Conservation (phyloP, 2,113 vertebrate species). For the Hylia prasina region DNA sequence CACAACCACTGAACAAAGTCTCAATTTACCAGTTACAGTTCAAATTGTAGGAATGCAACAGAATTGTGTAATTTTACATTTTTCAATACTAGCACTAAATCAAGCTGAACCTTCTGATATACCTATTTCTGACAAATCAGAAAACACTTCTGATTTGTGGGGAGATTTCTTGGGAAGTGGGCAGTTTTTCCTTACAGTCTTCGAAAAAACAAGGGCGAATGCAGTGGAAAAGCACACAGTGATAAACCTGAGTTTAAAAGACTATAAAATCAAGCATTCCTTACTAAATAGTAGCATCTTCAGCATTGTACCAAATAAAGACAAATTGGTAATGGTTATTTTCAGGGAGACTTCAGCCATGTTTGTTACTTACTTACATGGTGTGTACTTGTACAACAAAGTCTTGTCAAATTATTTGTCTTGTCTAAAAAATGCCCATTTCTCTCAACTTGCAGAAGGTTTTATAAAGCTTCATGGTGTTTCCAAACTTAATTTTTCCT, state of each 20-base stretch:
- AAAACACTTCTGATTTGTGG: not conserved
- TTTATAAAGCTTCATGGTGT: not conserved
- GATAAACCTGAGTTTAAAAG: not conserved
- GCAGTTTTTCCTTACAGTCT: not conserved
- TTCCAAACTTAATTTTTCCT: not conserved
- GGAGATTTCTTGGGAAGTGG: not conserved
- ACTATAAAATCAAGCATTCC: not conserved
- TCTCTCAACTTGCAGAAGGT: not conserved
- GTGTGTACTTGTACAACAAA: not conserved
- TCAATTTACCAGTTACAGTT: not conserved
- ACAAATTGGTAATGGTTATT: not conserved
- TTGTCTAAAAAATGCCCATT: not conserved
- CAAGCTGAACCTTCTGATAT: not conserved
- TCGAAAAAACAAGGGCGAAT: not conserved
- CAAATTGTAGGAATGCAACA: not conserved
- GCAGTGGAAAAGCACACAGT: not conserved
- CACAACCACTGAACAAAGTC: not conserved
- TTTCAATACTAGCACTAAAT: not conserved
- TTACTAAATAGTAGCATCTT: not conserved
- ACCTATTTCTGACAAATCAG: too few species aligned
- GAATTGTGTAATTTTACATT: not conserved
- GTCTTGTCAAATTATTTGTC: not conserved
- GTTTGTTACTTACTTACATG: not conserved
- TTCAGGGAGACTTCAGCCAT: not conserved
- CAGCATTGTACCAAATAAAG: not conserved